phyloP scores from a whole-genome alignment of 2,888 invertebrate species.

The Brachypterus glaber region DNA sequence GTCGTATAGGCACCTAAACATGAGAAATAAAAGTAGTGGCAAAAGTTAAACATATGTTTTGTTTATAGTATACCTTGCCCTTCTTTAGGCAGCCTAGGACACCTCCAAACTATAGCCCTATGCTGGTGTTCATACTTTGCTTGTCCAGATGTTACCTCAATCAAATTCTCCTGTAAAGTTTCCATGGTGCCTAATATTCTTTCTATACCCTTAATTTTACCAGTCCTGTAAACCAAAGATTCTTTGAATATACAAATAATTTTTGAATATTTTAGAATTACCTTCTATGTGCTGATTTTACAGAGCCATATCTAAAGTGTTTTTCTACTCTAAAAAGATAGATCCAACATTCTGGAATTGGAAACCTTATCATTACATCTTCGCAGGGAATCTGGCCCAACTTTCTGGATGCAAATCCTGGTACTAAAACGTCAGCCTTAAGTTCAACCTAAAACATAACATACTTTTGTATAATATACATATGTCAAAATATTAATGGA shows the following conservation, averaged over 20 bases:
- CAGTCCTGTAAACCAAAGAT: conserved; percentile 48
- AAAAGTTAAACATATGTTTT: no score
- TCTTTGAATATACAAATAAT: neutral
- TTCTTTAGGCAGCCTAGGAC: conserved; percentile 94
- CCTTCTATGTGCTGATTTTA: conserved; percentile 80
- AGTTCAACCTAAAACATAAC: conserved; percentile 89
- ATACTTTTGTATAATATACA: conserved; percentile 6
- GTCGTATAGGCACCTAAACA: conserved; percentile 92
- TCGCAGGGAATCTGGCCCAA: conserved; percentile 94
- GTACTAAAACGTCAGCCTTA: conserved; percentile 89
- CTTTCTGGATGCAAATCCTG: conserved; percentile 92
- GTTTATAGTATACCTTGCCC: conserved; percentile 71
- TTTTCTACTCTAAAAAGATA: conserved; percentile 98
- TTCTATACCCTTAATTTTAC: conserved; percentile 88
- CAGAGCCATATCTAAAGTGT: conserved; percentile 95
- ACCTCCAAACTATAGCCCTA: conserved; percentile 95
- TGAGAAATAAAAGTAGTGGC: no score
- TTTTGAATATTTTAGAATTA: conserved; percentile 21
- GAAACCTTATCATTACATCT: conserved; percentile 92
- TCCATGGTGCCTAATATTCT: conserved; percentile 86
- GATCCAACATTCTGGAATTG: conserved; percentile 99
- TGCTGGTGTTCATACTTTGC: conserved; percentile 99
- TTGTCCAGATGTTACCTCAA: conserved; percentile 92
- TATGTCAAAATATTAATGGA: conserved; percentile 4
- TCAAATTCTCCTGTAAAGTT: conserved; percentile 79